A percentile compares a stretch with the other conserved stretches of the same genome.
Conservation (phyloP, 92 coral and sea anemone genomes). For the Parazoanthus darwini region DNA sequence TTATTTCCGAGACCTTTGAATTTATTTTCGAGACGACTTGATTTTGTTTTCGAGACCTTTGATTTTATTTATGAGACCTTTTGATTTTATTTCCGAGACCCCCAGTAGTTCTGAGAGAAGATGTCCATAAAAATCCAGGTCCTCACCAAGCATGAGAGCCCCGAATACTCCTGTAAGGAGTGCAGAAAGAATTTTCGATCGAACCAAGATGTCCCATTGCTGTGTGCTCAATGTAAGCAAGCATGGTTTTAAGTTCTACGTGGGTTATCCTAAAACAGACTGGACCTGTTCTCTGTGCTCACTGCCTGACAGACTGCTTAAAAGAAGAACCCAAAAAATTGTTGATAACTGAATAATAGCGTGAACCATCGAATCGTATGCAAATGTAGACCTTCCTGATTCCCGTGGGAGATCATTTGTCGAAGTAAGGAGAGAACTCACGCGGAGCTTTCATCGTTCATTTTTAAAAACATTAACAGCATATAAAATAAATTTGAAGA, state of each 20-base stretch:
- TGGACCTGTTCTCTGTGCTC: constrained; percentile 50
- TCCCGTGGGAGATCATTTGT: constrained; percentile 41
- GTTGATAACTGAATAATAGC: constrained; percentile 15
- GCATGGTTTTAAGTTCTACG: constrained; percentile 37
- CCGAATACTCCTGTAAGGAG: constrained; percentile 50
- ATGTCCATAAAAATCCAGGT: constrained; percentile 49
- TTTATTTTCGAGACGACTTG: too few species aligned
- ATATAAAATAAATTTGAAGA: constrained; percentile 54
- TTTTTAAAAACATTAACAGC: constrained; percentile 48
- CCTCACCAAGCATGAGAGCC: constrained; percentile 33
- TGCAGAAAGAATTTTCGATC: constrained; percentile 42
- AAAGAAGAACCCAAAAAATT: background rate
- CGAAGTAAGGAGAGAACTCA: constrained; percentile 41
- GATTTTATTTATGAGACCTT: too few species aligned
- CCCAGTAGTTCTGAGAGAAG: constrained; percentile 28
- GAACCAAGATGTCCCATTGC: constrained; percentile 42
- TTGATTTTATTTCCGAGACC: too few species aligned
- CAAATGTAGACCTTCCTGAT: constrained; percentile 32
- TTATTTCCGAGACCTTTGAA: too few species aligned
- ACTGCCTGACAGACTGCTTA: constrained; percentile 31
- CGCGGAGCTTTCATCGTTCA: constrained; percentile 51
- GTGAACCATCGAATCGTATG: constrained; percentile 22
- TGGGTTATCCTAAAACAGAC: constrained; percentile 28
- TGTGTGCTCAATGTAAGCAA: constrained; percentile 10
- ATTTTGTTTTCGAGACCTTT: too few species aligned